Conservation (phyloP, 2,888 invertebrate species). For the Drosophila diplacantha region DNA sequence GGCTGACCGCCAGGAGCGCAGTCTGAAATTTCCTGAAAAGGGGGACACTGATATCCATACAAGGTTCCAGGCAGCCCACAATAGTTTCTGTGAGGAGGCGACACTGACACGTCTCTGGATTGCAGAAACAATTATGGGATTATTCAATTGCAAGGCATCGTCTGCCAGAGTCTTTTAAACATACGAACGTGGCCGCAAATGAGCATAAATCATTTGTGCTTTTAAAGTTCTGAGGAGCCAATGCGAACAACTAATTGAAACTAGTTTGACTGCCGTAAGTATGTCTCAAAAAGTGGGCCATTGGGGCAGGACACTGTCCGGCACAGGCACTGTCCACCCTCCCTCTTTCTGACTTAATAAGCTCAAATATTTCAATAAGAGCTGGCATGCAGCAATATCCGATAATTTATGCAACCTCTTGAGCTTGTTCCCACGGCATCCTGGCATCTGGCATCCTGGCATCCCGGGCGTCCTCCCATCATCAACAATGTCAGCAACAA, state of each 20-base stretch:
- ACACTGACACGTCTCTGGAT: background rate
- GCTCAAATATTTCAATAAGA: constrained; percentile 59
- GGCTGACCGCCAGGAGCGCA: constrained; percentile 1
- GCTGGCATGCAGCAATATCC: constrained; percentile 56
- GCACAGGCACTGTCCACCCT: background rate
- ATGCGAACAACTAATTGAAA: constrained; percentile 31
- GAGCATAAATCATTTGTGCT: constrained; percentile 34
- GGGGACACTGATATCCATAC: background rate
- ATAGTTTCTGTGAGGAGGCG: background rate
- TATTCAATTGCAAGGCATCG: constrained; percentile 40
- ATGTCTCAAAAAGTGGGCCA: constrained; percentile 14
- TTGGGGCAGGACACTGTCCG: background rate
- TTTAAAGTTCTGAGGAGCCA: background rate
- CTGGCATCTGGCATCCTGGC: constrained; percentile 1
- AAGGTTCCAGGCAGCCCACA: background rate
- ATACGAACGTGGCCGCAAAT: constrained; percentile 27
- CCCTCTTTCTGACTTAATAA: constrained; percentile 19
- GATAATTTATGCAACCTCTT: constrained; percentile 54
- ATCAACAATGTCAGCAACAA: constrained; percentile 37
- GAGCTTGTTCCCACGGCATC: constrained; percentile 11
- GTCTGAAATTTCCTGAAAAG: background rate
- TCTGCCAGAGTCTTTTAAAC: constrained; percentile 28
- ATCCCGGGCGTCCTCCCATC: constrained; percentile 13
- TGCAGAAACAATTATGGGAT: constrained; percentile 16
- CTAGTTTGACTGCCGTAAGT: constrained; percentile 25